phyloP scores from a whole-genome alignment of 2,888 invertebrate genomes.

The Dryomyza anilis region DNA sequence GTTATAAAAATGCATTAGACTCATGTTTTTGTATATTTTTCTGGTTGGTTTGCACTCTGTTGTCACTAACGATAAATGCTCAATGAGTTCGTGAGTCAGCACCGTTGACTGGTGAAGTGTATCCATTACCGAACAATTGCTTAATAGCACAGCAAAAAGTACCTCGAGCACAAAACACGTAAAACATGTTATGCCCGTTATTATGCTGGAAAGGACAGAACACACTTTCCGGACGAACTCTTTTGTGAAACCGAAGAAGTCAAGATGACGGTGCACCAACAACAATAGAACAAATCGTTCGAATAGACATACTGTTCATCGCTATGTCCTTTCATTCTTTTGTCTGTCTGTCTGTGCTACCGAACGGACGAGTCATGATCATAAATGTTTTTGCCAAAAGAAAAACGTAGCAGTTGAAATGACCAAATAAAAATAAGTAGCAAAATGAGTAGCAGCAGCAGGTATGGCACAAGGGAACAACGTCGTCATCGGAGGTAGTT shows the following conservation, averaged over 20 bases:
- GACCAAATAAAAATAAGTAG: constrained; percentile 10
- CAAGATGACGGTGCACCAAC: not conserved
- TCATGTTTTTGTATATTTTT: too few relatives aligned
- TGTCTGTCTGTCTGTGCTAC: too few relatives aligned
- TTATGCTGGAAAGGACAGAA: not conserved
- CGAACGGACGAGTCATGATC: constrained; percentile 1
- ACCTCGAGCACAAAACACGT: not conserved
- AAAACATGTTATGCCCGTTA: constrained; percentile 4
- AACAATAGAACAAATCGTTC: not conserved
- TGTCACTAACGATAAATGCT: too few relatives aligned
- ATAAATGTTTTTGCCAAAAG: constrained; percentile 3
- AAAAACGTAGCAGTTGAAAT: constrained; percentile 1
- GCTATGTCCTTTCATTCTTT: too few relatives aligned
- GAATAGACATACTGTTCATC: not conserved
- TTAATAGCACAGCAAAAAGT: not conserved
- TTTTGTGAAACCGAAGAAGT: not conserved
- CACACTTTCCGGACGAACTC: not conserved
- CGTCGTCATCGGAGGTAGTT: not conserved
- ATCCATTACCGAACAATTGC: not conserved
- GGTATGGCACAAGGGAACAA: not conserved
- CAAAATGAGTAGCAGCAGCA: too few relatives aligned
- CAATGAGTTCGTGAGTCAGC: too few relatives aligned
- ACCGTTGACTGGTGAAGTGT: too few relatives aligned
- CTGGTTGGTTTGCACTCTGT: too few relatives aligned
- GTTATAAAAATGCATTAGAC: too few relatives aligned